Evolutionary conservation across 2,888 invertebrate species (phyloP).

Genomic region (Calameuta pallipes): DNA sequence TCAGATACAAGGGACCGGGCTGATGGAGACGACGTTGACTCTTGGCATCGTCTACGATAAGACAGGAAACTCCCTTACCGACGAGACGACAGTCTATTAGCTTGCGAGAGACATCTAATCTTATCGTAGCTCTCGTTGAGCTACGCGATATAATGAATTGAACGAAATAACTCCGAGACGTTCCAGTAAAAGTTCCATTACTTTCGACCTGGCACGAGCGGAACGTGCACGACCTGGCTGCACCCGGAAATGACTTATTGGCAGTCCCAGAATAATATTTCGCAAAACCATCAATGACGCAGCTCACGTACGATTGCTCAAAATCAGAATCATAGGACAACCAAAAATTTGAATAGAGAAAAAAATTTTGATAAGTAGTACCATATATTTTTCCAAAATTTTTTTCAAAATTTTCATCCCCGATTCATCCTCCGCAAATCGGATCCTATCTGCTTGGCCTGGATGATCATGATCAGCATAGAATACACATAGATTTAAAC

Average conservation of each 20-base stretch:
- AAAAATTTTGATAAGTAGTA: too few species aligned
- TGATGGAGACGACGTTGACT: background rate
- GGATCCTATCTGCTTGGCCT: too few species aligned
- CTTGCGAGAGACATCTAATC: background rate
- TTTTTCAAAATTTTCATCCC: too few species aligned
- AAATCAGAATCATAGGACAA: background rate
- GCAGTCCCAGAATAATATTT: background rate
- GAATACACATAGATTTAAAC: too few species aligned
- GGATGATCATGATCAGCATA: too few species aligned
- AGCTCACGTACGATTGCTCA: background rate
- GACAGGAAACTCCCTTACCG: background rate
- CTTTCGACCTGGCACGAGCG: background rate
- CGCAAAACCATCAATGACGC: background rate
- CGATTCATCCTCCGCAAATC: too few species aligned
- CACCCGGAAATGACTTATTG: background rate
- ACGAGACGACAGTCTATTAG: background rate
- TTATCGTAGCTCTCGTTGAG: background rate
- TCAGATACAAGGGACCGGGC: background rate
- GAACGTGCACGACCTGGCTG: background rate
- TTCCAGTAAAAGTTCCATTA: background rate
- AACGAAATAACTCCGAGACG: background rate
- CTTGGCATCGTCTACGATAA: background rate
- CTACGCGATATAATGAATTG: background rate
- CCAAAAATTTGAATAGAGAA: too few species aligned
- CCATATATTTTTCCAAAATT: too few species aligned